Percentiles rank a stretch among this genome's conserved stretches.
phyloP scores from a whole-genome alignment of 2,113 vertebrate species.

The Macquaria australasica region DNA sequence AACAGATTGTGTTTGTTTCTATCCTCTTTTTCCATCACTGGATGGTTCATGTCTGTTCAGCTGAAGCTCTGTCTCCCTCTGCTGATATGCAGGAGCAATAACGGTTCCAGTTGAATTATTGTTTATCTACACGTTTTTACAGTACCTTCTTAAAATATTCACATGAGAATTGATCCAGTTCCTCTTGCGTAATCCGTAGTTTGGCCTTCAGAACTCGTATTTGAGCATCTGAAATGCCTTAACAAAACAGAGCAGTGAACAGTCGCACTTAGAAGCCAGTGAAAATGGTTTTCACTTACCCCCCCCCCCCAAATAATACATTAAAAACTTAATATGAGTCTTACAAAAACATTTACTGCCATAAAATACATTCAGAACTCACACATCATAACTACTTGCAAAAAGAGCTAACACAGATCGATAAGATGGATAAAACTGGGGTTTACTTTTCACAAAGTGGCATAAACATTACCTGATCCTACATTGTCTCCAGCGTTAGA shows the following conservation, averaged over 20 bases:
- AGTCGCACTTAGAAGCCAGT: background rate
- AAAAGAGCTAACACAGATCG: background rate
- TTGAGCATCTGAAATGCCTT: constrained; percentile 88
- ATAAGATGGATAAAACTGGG: too few relatives aligned
- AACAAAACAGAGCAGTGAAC: constrained; percentile 3
- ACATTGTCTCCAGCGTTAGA: constrained; percentile 81
- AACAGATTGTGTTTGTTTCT: background rate
- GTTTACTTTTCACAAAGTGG: too few relatives aligned
- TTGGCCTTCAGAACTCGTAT: constrained; percentile 93
- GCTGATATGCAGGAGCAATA: background rate
- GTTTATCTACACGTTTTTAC: background rate
- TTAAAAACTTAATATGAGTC: background rate
- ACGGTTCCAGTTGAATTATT: background rate
- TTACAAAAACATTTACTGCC: too few relatives aligned
- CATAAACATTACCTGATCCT: constrained; percentile 84
- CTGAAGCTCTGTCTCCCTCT: constrained; percentile 17
- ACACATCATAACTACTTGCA: too few relatives aligned
- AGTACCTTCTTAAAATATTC: constrained; percentile 92
- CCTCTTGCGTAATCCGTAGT: constrained; percentile 90
- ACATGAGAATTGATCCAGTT: constrained; percentile 87
- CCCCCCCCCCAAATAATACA: background rate
- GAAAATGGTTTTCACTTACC: background rate
- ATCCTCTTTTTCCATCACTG: background rate
- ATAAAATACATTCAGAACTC: too few relatives aligned
- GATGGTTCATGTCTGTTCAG: background rate